Evolutionary conservation across 2,113 vertebrate species (phyloP), one percentile per base, ranked within the genome.

Genomic region (Cygnus buccinator): DNA sequence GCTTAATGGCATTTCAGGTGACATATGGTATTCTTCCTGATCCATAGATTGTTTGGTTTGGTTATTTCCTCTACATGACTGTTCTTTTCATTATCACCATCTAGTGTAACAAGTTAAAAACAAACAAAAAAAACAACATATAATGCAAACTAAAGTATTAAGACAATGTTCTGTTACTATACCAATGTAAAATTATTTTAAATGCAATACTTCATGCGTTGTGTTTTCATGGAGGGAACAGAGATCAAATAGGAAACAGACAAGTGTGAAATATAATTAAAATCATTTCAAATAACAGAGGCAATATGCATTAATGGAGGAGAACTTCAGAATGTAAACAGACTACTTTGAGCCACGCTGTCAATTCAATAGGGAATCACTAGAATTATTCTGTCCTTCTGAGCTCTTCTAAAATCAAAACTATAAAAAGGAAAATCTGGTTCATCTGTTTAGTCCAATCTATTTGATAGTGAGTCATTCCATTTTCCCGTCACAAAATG

Each of bases 381-480:
- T 63, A 48, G 79, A 88, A 91, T 67, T 83, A 55, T n/a, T 62
- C 63, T 12, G 5, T 76, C 50, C 63, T 91, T 91, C 67, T 80
- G 57, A 92, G 37, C n/a, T 76, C 70, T 39, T 21, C 19, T 68
- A 88, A 91, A 91, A 67, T 67, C 59, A 78, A 80, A 89, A 58
- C 21, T 50, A 76, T 50, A 65, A 87, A 94, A 84, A 72, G 62
- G 74, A 84, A 82, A 90, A 73, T 44, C 46, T 58, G 68, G 29
- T 79, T n/a, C 33, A 54, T 80, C 58, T 71, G 31, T 59, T 77
- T 74, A 77, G 41, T 58, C 59, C 68, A 91, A 80, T 93, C 67
- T 74, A 59, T 74, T 93, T 93, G 44, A 74, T 35, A 92, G 68
- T 67, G 44, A 97, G 52, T 90, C 46, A 90, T 88, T 93, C 61